Evolutionary conservation across 2,888 invertebrate genomes (phyloP), one percentile per base, ranked within the genome.

Genomic region (Dromius quadrimaculatus): DNA sequence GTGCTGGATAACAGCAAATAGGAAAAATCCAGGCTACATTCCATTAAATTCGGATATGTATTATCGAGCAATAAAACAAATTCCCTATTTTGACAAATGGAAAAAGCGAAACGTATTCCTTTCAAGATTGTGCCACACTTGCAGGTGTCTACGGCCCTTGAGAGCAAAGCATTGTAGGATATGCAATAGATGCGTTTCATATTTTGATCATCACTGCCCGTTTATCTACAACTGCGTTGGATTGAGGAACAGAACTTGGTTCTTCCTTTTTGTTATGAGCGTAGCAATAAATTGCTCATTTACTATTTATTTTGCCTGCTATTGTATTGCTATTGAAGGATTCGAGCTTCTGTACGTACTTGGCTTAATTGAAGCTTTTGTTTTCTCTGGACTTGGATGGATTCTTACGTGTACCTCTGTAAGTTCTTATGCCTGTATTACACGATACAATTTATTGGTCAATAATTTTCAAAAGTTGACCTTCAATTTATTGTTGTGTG

Each of bases 151-250:
- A 72, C 87, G 95, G 74, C 95, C 96, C 0, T 80, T 95, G 34
- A 86, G 96, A 79, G 94, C 95, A 3, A 96, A 96, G 81, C 96
- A 97, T 81, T 97, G 97, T 77, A 88, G 95, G 57, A 90, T 95
- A 64, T 97, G 96, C 83, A 95, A 95, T 80, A 76, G 83, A 74
- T 90, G 90, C 79, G 89, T 91, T 4, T 87, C 87, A 1, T 94
- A 95, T 80, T 95, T 96, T 79, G 96, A 97, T 81, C 96, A 97
- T 82, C 96, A 97, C 81, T 97, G 97, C 80, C 96, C 96, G 0
- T 97, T 96, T 80, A 95, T 97, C 76, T 94, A 95, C 83, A 97
- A 97, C 81, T 97, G 97, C 81, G 94, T 97, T 13, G 97, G 97
- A 0, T 85, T 95, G 36, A 88, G 92, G 72, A 97, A 97, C 83